Percentiles rank a stretch among this genome's conserved stretches.
These are phyloP conservation scores for Hypercompe scribonia DNA, from an alignment of 2,888 invertebrate species.

Conservation along the genomic window DNA sequence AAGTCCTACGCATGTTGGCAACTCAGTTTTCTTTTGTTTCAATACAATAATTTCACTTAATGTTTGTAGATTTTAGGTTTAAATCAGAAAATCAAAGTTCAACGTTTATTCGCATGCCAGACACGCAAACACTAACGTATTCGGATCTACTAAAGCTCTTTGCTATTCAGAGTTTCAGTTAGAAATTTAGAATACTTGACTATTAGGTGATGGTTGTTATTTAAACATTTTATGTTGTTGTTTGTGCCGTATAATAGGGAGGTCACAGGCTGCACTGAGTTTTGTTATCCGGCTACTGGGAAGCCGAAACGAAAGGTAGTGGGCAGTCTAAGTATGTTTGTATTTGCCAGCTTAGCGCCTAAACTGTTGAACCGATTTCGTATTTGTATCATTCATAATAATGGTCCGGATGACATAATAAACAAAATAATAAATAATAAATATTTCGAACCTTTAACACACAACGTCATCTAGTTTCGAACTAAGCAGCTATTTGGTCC, in stretches of 20 bases:
- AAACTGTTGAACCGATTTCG: too few species aligned
- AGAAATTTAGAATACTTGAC: too few species aligned
- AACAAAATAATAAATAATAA: too few species aligned
- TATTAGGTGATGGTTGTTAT: conserved; percentile 43
- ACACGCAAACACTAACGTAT: conserved; percentile 37
- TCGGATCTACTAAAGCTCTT: conserved; percentile 31
- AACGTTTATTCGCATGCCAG: conserved; percentile 27
- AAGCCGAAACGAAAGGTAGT: too few species aligned
- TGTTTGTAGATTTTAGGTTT: conserved; percentile 23
- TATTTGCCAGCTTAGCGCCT: too few species aligned
- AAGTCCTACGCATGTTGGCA: conserved; percentile 40
- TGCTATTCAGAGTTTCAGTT: conserved; percentile 27
- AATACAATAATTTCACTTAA: conserved; percentile 23
- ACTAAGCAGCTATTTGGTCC: too few species aligned
- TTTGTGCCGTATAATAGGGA: conserved; percentile 28
- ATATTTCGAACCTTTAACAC: too few species aligned
- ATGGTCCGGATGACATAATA: too few species aligned
- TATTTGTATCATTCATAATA: too few species aligned
- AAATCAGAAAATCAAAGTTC: conserved; percentile 20
- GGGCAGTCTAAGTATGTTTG: too few species aligned
- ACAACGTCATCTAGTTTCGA: too few species aligned
- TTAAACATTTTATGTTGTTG: conserved; percentile 33
- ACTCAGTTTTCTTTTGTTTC: conserved; percentile 26
- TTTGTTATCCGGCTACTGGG: too few species aligned
- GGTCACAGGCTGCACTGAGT: conserved; percentile 3